These are phyloP conservation scores for Cynocephalus volans DNA, from an alignment of 2,113 vertebrate species.

Conservation along the genomic window DNA sequence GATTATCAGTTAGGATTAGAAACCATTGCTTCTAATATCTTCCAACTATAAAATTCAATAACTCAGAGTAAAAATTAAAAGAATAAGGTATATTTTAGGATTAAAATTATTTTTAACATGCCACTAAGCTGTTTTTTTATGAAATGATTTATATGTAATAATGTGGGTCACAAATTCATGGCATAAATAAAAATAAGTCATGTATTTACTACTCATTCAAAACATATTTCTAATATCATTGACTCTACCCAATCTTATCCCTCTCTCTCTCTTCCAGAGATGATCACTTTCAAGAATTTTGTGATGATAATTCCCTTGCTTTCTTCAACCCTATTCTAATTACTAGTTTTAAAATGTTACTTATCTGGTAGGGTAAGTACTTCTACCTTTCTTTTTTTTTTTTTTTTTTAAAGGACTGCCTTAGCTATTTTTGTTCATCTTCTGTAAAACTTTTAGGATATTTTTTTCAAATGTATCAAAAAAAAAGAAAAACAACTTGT, in stretches of 20 bases:
- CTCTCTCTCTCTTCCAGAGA: neutral
- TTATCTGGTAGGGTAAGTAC: neutral
- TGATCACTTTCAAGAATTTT: neutral
- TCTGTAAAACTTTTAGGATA: neutral
- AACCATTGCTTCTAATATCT: neutral
- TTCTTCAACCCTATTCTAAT: neutral
- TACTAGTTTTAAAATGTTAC: neutral
- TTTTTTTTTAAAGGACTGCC: neutral
- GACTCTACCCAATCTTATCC: neutral
- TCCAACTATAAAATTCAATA: neutral
- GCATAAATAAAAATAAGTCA: neutral
- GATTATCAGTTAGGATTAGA: neutral
- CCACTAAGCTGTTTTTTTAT: neutral
- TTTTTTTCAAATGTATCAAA: neutral
- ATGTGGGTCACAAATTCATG: neutral
- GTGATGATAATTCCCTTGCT: neutral
- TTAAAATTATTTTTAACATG: neutral
- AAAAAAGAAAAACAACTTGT: neutral
- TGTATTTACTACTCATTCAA: neutral
- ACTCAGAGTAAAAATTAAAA: neutral
- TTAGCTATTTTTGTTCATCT: neutral
- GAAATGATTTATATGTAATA: neutral
- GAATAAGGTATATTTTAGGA: neutral
- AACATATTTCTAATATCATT: neutral
- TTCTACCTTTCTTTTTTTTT: constrained; percentile 1